Base-by-base conservation (phyloP, 1,140 invertebrate genomes). In the Polypedilum vanderplanki region DNA sequence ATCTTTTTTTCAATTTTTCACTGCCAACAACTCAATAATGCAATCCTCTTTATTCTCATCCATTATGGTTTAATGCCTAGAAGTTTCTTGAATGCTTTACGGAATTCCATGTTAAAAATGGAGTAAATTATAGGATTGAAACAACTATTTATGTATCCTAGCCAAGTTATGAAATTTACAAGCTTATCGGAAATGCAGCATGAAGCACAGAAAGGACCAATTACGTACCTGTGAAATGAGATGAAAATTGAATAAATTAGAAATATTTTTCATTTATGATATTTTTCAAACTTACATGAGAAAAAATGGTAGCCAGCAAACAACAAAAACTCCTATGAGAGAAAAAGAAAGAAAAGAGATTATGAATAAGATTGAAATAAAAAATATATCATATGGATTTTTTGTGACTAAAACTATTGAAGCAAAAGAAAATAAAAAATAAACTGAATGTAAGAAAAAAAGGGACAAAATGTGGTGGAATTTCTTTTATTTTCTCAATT, bases 101-200 rank as follows among this genome's bases (percentile, higher is more conserved):
- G 87, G 83, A 98, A 99, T 81, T 98, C 97, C 80, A 97, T 87
- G 85, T 98, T 98, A 83, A 98, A 98, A 81, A 98, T 97, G 1
- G 96, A 98, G 83, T 98, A 99, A 77, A 98, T 98, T 78, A 98
- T 88, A 10, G 97, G 97, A 84, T 98, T 98, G n/a, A 10, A 98
- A 86, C n/a, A 93, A 93, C 22, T 95, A 98, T 99, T 99, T 76
- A 98, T 90, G 82, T 99, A 99, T 22, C 97, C 97, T 57, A 99
- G 87, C 97, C 97, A 99, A 40, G 94, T 96, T 78, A 96, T 94
- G 79, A 96, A 93, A 81, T 95, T 94, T 65, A 92, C 90, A 75
- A 95, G 84, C 79, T 90, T 89, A 57, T 89, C 87, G 7, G 91
- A 93, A 12, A 92, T 90, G 80, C 91, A 91, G 80, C 92, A 94